Conservation (phyloP, 1,140 invertebrate species). For the Anoplolepis gracilipes region DNA sequence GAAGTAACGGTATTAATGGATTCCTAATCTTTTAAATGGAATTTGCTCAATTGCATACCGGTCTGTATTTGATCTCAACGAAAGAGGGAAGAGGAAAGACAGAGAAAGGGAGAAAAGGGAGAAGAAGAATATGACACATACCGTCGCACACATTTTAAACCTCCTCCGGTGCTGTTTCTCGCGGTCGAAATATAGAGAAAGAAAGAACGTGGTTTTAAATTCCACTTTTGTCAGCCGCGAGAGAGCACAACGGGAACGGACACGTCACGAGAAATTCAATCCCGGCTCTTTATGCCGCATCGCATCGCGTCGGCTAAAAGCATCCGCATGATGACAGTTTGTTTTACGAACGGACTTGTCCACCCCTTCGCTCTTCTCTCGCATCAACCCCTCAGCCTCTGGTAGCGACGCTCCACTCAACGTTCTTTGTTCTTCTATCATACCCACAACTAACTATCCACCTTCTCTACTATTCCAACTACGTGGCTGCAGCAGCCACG, state of each 20-base stretch:
- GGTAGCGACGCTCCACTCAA: slow-evolving; percentile 3
- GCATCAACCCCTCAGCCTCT: neutral
- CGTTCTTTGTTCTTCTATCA: slow-evolving; percentile 40
- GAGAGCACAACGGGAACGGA: slow-evolving; percentile 28
- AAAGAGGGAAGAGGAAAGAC: no score
- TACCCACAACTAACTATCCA: slow-evolving; percentile 38
- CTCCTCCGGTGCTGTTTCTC: neutral
- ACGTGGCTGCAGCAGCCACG: neutral
- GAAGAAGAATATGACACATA: no score
- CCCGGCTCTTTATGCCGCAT: slow-evolving; percentile 64
- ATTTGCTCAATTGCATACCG: neutral
- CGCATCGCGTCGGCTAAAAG: slow-evolving; percentile 67
- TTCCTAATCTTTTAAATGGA: slow-evolving; percentile 8
- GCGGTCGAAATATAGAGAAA: neutral
- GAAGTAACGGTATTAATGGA: neutral
- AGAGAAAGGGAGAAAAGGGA: neutral
- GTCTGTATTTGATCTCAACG: neutral
- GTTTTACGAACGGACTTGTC: slow-evolving; percentile 65
- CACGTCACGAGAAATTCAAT: slow-evolving; percentile 69
- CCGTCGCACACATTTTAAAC: neutral
- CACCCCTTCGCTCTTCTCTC: neutral
- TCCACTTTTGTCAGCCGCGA: slow-evolving; percentile 62
- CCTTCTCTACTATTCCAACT: neutral
- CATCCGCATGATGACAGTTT: slow-evolving; percentile 66
- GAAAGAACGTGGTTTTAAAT: slow-evolving; percentile 64